Percentiles rank a stretch among this genome's conserved stretches.
These are phyloP conservation scores for Acipenser oxyrinchus DNA, from an alignment of 2,797 vertebrate species.

Conservation along the genomic window DNA sequence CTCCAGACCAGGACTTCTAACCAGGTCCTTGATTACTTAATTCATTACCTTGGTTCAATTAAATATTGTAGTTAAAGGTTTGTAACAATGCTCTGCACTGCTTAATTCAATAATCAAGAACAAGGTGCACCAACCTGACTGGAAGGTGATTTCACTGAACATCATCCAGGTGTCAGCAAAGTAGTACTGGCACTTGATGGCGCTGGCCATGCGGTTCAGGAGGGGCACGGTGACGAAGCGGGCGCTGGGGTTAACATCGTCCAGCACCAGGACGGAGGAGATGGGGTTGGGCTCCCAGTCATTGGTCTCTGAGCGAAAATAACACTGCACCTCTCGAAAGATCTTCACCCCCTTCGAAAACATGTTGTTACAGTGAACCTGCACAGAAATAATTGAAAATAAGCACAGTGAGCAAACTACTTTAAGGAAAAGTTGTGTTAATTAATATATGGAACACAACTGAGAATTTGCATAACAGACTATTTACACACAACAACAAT, in stretches of 20 bases:
- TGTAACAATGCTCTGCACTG: background rate
- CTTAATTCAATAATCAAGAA: background rate
- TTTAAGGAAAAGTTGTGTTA: background rate
- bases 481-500: no score
- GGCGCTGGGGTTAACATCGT: conserved; percentile 79
- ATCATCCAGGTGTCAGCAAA: conserved; percentile 93
- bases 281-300: conserved; percentile 80
- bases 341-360: conserved; percentile 77
- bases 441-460: no score
- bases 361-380: conserved; percentile 99
- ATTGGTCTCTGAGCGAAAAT: conserved; percentile 73
- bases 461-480: no score
- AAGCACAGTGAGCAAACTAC: conserved; percentile 1
- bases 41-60: background rate
- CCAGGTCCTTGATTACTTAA: no score
- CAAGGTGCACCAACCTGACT: conserved; percentile 72
- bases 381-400: conserved; percentile 18
- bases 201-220: conserved; percentile 87
- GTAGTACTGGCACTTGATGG: conserved; percentile 93
- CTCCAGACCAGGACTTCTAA: no score
- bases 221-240: conserved; percentile 85
- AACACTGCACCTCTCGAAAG: conserved; percentile 85
- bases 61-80: background rate
- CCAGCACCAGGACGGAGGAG: conserved; percentile 73
- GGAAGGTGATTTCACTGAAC: conserved; percentile 98